Conservation (phyloP, 2,888 invertebrate genomes). For the Vannuccia rotundouncinata region DNA sequence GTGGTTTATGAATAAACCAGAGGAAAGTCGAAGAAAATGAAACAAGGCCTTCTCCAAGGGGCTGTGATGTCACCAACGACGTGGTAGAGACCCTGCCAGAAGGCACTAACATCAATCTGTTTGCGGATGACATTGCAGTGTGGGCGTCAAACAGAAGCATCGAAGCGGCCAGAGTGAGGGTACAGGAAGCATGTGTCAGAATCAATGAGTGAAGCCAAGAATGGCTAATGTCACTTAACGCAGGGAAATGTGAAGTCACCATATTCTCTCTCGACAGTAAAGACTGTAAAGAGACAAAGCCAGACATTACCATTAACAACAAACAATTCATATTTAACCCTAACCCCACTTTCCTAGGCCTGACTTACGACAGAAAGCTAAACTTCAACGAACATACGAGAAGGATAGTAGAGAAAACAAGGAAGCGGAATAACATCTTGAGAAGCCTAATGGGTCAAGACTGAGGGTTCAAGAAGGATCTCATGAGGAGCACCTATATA, state of each 20-base stretch:
- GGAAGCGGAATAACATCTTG: background rate
- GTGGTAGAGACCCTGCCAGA: background rate
- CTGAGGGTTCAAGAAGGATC: constrained; percentile 11
- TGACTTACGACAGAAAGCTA: constrained; percentile 4
- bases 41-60: background rate
- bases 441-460: constrained; percentile 6
- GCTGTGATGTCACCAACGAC: background rate
- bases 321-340: background rate
- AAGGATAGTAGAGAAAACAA: background rate
- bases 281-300: background rate
- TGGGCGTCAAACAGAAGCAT: background rate
- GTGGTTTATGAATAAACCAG: background rate
- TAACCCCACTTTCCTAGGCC: background rate
- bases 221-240: constrained; percentile 19
- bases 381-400: constrained; percentile 17
- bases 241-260: constrained; percentile 6
- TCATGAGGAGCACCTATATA: constrained; percentile 3
- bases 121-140: constrained; percentile 23
- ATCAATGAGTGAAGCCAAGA: constrained; percentile 18
- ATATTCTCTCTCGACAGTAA: constrained; percentile 18
- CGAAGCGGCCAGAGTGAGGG: background rate
- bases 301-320: background rate
- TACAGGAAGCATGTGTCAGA: constrained; percentile 4
- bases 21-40: background rate
- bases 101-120: background rate